Base-by-base conservation (phyloP, 2,888 invertebrate genomes). In the Aleiodes testaceus region DNA sequence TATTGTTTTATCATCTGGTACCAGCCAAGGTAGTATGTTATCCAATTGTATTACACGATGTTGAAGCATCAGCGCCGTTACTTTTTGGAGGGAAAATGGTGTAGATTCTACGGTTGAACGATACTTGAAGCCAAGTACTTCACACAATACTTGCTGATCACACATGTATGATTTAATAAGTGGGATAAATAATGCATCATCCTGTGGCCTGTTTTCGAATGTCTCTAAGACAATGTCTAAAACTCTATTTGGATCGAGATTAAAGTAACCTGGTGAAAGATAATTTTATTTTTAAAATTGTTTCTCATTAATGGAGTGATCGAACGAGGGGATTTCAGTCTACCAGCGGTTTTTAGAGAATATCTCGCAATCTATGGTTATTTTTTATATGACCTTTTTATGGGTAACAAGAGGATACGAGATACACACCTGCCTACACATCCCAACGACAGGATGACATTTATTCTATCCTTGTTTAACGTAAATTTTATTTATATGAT, bases 231-330 rank as follows among this genome's bases (percentile, higher is more conserved):
- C 95, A 75, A 99, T 93, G 86, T 99, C 99, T 77, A 99, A 89
- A 12, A 98, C 98, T 83, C 99, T 91, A 88, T 99, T 99, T 3
- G 99, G 99, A 89, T 99, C 99, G 86, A 99, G 91, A 89, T 99
- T 99, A 87, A 99, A 99, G 88, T 98, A 98, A 83, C 99, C 98
- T 96, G 87, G 2, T 83, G 82, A 75, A 18, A 77, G 75, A 72
- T 36, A 44, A 11, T 7, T 9, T 36, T 36, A 9, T 36, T 36
- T 36, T 36, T 36, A 69, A 59, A 18, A 36, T 36, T 36, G 36
- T 36, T 36, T 26, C 5, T 5, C 5, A 26, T 26, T 26, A 5
- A 5, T 26, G 26, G 26, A 26, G 26, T 26, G 26, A 5, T 3
- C 5, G 3, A 36, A 36, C 36, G 36, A 36, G 36, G 11, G 1